Evolutionary conservation across 2,113 vertebrate species (phyloP), one percentile per base, ranked within the genome.

Genomic region (Hippocampus mohnikei): DNA sequence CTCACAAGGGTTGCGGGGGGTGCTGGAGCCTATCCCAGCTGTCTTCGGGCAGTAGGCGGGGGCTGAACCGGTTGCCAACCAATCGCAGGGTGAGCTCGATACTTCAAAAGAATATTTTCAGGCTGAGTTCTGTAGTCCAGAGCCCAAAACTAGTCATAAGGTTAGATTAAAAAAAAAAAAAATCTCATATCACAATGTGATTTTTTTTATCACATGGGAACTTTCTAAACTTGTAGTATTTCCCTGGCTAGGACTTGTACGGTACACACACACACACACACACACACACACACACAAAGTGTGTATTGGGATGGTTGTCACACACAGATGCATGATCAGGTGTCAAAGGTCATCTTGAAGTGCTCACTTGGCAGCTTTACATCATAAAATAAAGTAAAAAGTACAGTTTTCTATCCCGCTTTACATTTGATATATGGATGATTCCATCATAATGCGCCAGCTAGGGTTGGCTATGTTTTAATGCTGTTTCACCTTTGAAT

Each of bases 401-500:
- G 0, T 23, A 37, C 5, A 23, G 20, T n/a, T 23, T 55, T 9
- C 55, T 15, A 1, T 27, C 3, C 23, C 23, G 10, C 23, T 25
- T 58, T 25, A 25, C 23, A 58, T 58, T 58, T 20, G 13, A 37
- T 61, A 6, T 12, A 61, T 61, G 59, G 8, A 10, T 33, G 8
- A 1, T 61, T 61, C 18, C 25, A 27, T 33, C 1, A 37, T 61
- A 37, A 61, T 37, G 15, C 21, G 29, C 15, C 33, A 9, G 16
- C 6, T 61, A 33, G 23, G n/a, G 11, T 11, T 29, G 18, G 25
- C 23, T 3, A 16, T 52, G 9, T 21, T 58, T 58, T 37, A 6
- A 48, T 55, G 3, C 5, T 52, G 64, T 41, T 67, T 81, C 75
- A 48, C 74, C 71, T 60, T 44, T 29, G 77, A 79, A 73, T 61